Evolutionary conservation across 1,140 invertebrate species (phyloP).

Genomic region (Hormaphis cornu): DNA sequence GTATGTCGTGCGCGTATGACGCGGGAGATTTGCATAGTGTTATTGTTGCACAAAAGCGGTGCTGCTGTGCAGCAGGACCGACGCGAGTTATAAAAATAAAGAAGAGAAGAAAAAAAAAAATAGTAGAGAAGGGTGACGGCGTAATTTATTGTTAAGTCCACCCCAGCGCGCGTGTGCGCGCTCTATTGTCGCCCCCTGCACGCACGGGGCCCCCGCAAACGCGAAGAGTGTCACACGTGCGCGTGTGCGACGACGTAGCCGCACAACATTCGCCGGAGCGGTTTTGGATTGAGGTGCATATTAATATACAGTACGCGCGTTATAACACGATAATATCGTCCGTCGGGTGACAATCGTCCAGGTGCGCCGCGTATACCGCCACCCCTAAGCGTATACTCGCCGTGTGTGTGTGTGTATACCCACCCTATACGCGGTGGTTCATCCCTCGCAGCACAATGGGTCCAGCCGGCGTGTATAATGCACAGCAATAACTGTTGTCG

Average conservation of each 20-base stretch:
- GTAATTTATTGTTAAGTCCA: slow-evolving; percentile 32
- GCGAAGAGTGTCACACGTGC: slow-evolving; percentile 23
- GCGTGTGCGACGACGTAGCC: not conserved
- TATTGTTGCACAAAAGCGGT: too few species aligned
- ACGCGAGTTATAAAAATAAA: not conserved
- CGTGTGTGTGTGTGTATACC: too few species aligned
- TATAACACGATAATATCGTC: too few species aligned
- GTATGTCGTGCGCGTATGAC: too few species aligned
- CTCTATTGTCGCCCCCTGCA: slow-evolving; percentile 4
- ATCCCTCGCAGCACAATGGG: slow-evolving; percentile 13
- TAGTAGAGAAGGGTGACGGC: not conserved
- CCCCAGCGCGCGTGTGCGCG: not conserved
- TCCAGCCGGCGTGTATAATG: slow-evolving; percentile 32
- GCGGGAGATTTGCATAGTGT: too few species aligned
- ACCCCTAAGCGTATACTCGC: too few species aligned
- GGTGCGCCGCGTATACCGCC: slow-evolving; percentile 23
- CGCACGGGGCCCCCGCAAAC: not conserved
- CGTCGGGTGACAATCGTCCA: slow-evolving; percentile 28
- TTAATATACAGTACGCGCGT: too few species aligned
- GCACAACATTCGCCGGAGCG: not conserved
- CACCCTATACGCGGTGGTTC: too few species aligned
- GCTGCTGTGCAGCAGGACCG: not conserved
- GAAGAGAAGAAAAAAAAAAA: not conserved
- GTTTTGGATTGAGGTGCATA: too few species aligned
- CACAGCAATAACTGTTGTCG: slow-evolving; percentile 32